A percentile compares a stretch with the other conserved stretches of the same genome.
Conservation (phyloP, 2,113 vertebrate species). For the Porphyrio hochstetteri region DNA sequence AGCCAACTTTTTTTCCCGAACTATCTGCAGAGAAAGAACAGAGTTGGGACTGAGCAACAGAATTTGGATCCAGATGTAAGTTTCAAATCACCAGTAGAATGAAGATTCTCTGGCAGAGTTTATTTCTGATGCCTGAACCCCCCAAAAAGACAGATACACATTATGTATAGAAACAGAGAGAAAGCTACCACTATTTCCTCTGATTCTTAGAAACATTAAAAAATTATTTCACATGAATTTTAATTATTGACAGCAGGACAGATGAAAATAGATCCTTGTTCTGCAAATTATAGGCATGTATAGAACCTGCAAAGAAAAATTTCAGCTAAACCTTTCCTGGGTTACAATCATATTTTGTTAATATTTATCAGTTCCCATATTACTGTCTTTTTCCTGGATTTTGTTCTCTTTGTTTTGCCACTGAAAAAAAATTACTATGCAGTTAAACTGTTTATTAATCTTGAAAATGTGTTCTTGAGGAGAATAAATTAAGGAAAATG, state of each 20-base stretch:
- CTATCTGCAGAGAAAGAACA: constrained; percentile 13
- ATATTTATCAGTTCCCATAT: neutral
- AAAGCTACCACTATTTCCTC: neutral
- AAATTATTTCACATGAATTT: neutral
- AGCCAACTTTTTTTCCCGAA: neutral
- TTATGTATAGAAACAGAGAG: neutral
- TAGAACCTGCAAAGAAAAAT: neutral
- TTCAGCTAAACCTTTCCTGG: neutral
- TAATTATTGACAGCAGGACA: neutral
- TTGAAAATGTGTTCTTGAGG: neutral
- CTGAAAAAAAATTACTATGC: neutral
- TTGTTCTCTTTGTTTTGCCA: neutral
- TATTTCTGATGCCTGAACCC: neutral
- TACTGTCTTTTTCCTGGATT: neutral
- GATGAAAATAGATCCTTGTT: neutral
- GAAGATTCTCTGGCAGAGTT: neutral
- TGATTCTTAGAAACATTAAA: neutral
- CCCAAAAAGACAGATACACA: neutral
- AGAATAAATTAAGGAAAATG: neutral
- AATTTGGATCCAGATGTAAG: neutral
- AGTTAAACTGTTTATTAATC: neutral
- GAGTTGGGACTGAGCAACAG: neutral
- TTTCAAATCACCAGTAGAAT: neutral
- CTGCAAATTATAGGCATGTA: neutral
- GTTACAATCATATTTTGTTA: neutral